A percentile compares a stretch with the other conserved stretches of the same genome.
These are phyloP conservation scores for Odontophorus gujanensis DNA, from an alignment of 2,113 vertebrate genomes.

Conservation along the genomic window DNA sequence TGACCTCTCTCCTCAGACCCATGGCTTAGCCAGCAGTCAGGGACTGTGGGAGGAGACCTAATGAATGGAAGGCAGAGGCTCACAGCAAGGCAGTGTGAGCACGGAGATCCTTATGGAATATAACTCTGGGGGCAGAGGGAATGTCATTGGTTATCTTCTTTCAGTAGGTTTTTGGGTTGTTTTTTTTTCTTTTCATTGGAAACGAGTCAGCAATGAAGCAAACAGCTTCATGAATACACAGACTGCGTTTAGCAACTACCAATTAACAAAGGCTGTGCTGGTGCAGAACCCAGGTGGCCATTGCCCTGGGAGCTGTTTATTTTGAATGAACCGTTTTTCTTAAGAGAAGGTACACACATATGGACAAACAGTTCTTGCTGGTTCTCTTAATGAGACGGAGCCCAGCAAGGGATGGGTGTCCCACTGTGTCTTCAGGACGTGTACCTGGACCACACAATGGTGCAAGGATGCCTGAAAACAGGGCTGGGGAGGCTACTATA, in stretches of 20 bases:
- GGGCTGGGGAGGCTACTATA: neutral
- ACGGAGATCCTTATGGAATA: neutral
- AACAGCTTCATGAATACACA: conserved; percentile 58
- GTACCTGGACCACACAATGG: neutral
- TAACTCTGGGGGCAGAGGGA: neutral
- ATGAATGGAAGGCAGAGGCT: neutral
- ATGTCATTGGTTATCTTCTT: conserved; percentile 42
- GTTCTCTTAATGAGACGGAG: neutral
- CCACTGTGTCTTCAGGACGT: accelerated
- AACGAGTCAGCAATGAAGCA: conserved; percentile 54
- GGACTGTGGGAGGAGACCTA: neutral
- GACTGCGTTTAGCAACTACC: conserved; percentile 31
- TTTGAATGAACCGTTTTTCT: conserved; percentile 4
- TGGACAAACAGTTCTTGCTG: neutral
- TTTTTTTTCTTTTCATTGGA: neutral
- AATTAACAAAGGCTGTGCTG: conserved; percentile 37
- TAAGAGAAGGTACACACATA: neutral
- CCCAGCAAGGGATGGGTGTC: neutral
- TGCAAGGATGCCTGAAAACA: neutral
- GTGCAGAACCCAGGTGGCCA: neutral
- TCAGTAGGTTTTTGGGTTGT: conserved; percentile 29
- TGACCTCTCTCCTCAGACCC: neutral
- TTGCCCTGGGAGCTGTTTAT: conserved; percentile 33
- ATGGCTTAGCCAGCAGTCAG: neutral
- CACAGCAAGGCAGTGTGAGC: neutral